phyloP scores from a whole-genome alignment of 2,113 vertebrate species.

The Irena cyanogastra region DNA sequence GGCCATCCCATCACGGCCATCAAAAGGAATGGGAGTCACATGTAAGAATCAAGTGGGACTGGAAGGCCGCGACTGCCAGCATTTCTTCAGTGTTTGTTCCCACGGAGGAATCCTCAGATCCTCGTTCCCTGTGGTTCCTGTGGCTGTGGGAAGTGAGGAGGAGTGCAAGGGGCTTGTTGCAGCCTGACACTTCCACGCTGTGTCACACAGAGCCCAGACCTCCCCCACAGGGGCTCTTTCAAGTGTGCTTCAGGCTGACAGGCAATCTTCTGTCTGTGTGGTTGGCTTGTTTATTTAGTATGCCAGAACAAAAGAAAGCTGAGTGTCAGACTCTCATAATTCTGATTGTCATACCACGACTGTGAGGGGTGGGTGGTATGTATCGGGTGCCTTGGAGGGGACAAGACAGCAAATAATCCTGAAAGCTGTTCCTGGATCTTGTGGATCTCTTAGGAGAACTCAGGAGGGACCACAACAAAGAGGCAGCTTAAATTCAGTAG shows the following conservation, averaged over 20 bases:
- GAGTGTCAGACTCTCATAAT: background rate
- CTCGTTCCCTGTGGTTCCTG: background rate
- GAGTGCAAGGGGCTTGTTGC: background rate
- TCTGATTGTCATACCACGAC: background rate
- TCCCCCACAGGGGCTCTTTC: background rate
- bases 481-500: background rate
- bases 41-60: background rate
- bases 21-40: fast-evolving
- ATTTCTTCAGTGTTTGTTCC: background rate
- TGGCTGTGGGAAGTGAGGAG: background rate
- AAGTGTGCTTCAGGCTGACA: background rate
- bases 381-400: fast-evolving
- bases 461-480: background rate
- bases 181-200: fast-evolving
- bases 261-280: background rate
- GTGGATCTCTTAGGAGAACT: too few relatives aligned
- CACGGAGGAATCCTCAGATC: background rate
- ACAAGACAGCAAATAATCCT: background rate
- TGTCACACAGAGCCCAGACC: background rate
- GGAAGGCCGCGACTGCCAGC: background rate
- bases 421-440: background rate
- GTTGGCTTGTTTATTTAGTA: background rate
- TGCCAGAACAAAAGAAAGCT: background rate
- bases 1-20: background rate
- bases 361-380: background rate